A percentile compares a stretch with the other conserved stretches of the same genome.
These are phyloP conservation scores for Sminthopsis crassicaudata DNA, from an alignment of 2,113 vertebrate species.

Conservation along the genomic window DNA sequence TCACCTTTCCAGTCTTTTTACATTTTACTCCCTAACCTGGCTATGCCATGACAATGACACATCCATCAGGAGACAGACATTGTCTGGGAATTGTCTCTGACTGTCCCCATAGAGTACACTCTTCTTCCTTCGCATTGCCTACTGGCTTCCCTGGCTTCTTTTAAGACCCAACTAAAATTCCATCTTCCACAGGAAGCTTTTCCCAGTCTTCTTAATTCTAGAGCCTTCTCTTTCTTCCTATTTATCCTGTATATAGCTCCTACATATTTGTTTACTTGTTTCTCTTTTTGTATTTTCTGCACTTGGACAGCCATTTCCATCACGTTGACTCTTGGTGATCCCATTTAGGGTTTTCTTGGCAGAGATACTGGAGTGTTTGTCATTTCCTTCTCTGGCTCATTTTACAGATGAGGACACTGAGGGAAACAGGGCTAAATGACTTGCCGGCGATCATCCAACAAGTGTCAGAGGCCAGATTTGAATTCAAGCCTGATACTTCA, in stretches of 20 bases:
- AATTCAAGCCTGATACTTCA: not conserved
- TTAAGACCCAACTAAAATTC: not conserved
- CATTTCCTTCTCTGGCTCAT: not conserved
- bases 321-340: not conserved
- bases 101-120: not conserved
- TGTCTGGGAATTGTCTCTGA: not conserved
- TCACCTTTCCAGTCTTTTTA: not conserved
- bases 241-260: not conserved
- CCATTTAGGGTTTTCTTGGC: not conserved
- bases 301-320: not conserved
- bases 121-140: not conserved
- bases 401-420: not conserved
- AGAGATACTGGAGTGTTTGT: not conserved
- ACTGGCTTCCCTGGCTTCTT: too few species aligned
- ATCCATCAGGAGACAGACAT: not conserved
- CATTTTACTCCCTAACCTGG: not conserved
- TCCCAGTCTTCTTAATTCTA: not conserved
- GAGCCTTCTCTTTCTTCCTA: not conserved
- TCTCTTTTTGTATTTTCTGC: not conserved
- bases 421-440: not conserved
- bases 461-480: not conserved
- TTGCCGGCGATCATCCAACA: not conserved
- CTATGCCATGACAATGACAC: not conserved
- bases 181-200: not conserved
- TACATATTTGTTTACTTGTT: not conserved